These are phyloP conservation scores for Symphodus melops DNA, from an alignment of 2,113 vertebrate species.

Conservation along the genomic window DNA sequence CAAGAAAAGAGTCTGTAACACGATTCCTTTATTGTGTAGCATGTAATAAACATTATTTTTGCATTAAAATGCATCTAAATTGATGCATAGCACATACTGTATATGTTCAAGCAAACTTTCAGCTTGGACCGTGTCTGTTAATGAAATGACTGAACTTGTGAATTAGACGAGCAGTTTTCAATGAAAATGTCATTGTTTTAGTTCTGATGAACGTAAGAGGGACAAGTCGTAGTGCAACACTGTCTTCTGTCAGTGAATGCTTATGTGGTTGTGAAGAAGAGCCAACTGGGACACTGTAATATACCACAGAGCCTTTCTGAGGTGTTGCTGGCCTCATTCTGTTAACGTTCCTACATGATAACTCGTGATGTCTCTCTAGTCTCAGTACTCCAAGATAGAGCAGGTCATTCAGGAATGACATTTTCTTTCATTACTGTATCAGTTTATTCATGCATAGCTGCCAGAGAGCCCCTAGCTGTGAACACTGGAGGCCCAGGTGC, in stretches of 20 bases:
- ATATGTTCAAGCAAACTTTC: no score
- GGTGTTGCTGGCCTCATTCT: conserved; percentile 28
- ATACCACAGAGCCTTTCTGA: neutral
- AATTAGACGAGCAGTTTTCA: neutral
- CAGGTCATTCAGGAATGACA: neutral
- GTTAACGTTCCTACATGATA: neutral
- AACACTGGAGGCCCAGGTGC: no score
- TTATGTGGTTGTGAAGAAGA: neutral
- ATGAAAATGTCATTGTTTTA: neutral
- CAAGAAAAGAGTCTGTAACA: no score
- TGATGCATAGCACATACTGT: no score
- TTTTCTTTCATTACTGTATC: neutral
- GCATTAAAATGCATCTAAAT: no score
- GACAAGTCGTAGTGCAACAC: neutral
- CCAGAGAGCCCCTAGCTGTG: no score
- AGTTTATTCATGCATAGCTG: no score
- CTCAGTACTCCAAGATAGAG: neutral
- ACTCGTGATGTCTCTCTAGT: conserved; percentile 8
- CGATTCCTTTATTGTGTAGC: no score
- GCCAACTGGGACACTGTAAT: neutral
- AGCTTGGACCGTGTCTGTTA: no score
- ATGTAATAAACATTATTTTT: no score
- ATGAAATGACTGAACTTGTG: no score
- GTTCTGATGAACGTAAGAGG: neutral
- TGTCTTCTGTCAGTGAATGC: neutral